Conservation (phyloP, 2,797 vertebrate species). For the Sebastes iracundus region DNA sequence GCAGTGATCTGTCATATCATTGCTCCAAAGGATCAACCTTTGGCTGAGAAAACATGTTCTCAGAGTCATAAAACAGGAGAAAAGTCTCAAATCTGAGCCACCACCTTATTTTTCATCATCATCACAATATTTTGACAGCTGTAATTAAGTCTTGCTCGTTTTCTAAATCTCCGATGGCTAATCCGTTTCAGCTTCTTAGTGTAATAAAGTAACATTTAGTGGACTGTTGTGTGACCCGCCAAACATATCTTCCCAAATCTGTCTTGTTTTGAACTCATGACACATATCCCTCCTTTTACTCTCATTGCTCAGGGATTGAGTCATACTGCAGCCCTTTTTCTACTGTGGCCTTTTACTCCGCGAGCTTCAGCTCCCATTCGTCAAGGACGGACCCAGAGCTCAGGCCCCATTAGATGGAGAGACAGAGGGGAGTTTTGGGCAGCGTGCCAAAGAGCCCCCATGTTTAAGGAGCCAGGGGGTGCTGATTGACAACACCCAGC, state of each 20-base stretch:
- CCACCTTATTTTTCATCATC: slow-evolving; percentile 31
- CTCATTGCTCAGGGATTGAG: slow-evolving; percentile 69
- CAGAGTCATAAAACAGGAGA: slow-evolving; percentile 21
- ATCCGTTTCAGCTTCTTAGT: slow-evolving; percentile 24
- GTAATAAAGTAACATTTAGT: slow-evolving; percentile 26
- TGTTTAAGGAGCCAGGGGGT: slow-evolving; percentile 66
- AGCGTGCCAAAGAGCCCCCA: slow-evolving; percentile 68
- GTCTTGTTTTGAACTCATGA: slow-evolving; percentile 37
- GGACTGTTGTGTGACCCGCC: slow-evolving; percentile 30
- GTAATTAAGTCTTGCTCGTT: slow-evolving; percentile 9
- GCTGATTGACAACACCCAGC: slow-evolving; percentile 81
- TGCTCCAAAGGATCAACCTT: slow-evolving; percentile 51
- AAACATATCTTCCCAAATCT: slow-evolving; percentile 28
- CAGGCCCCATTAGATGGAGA: slow-evolving; percentile 62
- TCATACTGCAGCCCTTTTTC: slow-evolving; percentile 55
- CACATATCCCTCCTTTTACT: slow-evolving; percentile 12
- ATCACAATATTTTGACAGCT: slow-evolving; percentile 42
- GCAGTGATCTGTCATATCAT: slow-evolving; percentile 52
- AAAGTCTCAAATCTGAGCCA: neutral
- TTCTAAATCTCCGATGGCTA: slow-evolving; percentile 32
- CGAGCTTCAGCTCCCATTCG: slow-evolving; percentile 61
- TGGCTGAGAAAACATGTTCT: slow-evolving; percentile 13
- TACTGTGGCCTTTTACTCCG: slow-evolving; percentile 41
- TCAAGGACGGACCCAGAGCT: slow-evolving; percentile 54
- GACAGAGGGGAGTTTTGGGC: slow-evolving; percentile 64